These are phyloP conservation scores for Cydia amplana DNA, from an alignment of 1,140 invertebrate species.

Conservation along the genomic window DNA sequence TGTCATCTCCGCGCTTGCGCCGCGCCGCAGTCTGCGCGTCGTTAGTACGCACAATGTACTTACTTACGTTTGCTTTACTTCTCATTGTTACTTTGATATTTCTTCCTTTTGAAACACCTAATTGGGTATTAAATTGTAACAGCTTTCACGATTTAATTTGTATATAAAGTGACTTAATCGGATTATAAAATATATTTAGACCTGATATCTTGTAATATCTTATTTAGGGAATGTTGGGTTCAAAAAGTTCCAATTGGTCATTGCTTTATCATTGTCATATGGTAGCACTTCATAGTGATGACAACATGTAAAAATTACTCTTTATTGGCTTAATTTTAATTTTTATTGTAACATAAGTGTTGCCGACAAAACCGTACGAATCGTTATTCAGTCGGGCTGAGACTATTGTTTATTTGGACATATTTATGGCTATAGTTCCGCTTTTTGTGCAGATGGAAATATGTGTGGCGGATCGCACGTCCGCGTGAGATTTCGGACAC, in stretches of 20 bases:
- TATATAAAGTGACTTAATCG: background rate
- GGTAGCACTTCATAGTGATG: background rate
- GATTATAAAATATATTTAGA: background rate
- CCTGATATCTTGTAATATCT: background rate
- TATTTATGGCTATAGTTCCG: slow-evolving; percentile 80
- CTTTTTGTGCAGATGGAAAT: slow-evolving; percentile 78
- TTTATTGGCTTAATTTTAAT: slow-evolving; percentile 20
- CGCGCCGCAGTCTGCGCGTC: slow-evolving; percentile 44
- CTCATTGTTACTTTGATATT: slow-evolving; percentile 50
- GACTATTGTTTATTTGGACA: slow-evolving; percentile 79
- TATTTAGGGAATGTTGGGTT: too few relatives aligned
- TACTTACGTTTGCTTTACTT: slow-evolving; percentile 20
- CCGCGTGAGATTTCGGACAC: slow-evolving; percentile 78
- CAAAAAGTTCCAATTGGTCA: too few relatives aligned
- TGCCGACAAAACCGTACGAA: slow-evolving; percentile 53
- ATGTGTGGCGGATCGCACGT: slow-evolving; percentile 79
- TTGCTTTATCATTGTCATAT: background rate
- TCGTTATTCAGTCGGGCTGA: slow-evolving; percentile 58
- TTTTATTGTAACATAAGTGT: slow-evolving; percentile 39
- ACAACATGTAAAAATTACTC: background rate
- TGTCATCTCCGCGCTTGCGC: slow-evolving; percentile 61
- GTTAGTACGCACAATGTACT: slow-evolving; percentile 48
- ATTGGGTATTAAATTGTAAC: slow-evolving; percentile 13
- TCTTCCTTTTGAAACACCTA: slow-evolving; percentile 30
- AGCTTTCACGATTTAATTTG: background rate